Evolutionary conservation across 2,797 vertebrate genomes (phyloP), one percentile per base, ranked within the genome.

Genomic region (Rachycentron canadum): DNA sequence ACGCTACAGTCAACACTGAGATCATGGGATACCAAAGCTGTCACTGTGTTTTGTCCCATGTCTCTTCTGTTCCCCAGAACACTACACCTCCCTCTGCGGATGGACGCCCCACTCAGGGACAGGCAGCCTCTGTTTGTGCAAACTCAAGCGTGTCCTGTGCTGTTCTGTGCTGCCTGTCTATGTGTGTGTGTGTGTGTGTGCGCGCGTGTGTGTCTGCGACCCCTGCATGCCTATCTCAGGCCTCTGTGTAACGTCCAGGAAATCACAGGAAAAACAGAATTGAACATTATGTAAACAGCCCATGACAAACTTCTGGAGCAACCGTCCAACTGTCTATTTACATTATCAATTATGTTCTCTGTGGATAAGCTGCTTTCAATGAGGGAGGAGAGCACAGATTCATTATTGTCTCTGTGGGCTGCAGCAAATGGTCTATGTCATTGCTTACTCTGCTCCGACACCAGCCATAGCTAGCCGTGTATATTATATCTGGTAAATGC

Each of bases 201-300:
- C 65, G 67, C 76, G 70, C 58, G 79, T 68, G 80, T 55, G 83
- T 53, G 69, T 88, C 69, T 89, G 83, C 82, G 86, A 91, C 91
- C 91, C 85, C 87, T 86, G 83, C 87, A 69, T 91, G 89, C 90
- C 90, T 88, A 84, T 92, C 77, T 87, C 84, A 76, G 91, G 91
- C 89, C 87, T 91, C 93, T 95, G 95, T 61, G 38, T 83, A 94
- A 93, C 61, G 26, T 95, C 94, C 94, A 93, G 94, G 94, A 95
- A 95, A 93, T 93, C 76, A 72, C 78, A 91, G 88, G 88, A 89
- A 93, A 94, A 95, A 94, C 93, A 93, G 80, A 94, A 94, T 89
- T 91, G 86, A 89, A 90, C 90, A 82, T 93, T 93, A 87, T 92
- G 93, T 95, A 95, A 95, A 95, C 94, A 95, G 81, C 59, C 72